These are phyloP conservation scores for Crenichthys baileyi DNA, from an alignment of 2,797 vertebrate species.

Conservation along the genomic window DNA sequence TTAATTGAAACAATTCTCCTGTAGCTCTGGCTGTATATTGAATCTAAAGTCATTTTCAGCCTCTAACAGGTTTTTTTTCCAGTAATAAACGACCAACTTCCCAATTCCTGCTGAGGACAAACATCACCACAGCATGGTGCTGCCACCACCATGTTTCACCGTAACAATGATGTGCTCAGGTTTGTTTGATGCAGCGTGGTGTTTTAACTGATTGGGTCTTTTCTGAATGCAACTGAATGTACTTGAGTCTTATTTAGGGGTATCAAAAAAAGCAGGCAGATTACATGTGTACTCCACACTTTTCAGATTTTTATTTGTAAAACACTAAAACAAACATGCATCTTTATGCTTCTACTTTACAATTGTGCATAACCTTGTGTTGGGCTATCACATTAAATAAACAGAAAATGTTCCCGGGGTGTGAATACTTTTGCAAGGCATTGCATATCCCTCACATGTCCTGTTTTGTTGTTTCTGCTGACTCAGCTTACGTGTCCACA, in stretches of 20 bases:
- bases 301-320: background rate
- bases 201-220: background rate
- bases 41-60: background rate
- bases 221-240: background rate
- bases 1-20: background rate
- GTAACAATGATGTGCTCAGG: background rate
- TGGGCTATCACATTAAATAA: background rate
- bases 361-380: background rate
- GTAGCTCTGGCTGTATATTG: background rate
- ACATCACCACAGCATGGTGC: background rate
- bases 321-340: no score
- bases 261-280: background rate
- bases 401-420: background rate
- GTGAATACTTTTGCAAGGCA: background rate
- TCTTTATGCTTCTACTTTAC: background rate
- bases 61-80: background rate
- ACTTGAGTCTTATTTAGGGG: background rate
- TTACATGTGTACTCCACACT: background rate
- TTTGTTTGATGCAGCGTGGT: background rate
- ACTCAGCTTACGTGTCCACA: slow-evolving; percentile 17
- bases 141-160: background rate
- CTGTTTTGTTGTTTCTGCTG: slow-evolving; percentile 13
- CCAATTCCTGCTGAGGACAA: background rate
- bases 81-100: background rate
- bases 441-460: background rate